Percentiles rank a stretch among this genome's conserved stretches.
Conservation (phyloP, 1,140 invertebrate genomes). For the Scaptodrosophila lebanonensis region DNA sequence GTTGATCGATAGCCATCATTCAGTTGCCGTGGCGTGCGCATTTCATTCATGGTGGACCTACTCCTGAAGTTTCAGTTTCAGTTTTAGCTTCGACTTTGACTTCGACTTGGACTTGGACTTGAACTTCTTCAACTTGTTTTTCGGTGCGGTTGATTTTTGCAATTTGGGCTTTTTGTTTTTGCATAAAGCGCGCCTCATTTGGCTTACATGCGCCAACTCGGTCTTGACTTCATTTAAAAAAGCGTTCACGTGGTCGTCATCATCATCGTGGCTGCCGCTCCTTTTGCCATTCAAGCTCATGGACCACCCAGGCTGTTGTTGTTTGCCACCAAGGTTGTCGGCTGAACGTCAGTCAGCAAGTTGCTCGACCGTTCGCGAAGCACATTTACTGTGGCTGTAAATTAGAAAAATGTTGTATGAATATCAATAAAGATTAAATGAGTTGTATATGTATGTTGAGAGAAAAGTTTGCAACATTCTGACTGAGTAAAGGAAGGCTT, state of each 20-base stretch:
- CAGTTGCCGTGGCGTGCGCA: conserved; percentile 28
- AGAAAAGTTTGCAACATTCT: no score
- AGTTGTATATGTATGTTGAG: conserved; percentile 48
- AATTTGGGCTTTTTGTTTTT: conserved; percentile 42
- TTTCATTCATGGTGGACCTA: neutral
- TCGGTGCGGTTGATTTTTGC: conserved; percentile 10
- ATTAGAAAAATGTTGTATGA: conserved; percentile 67
- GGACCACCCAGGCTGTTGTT: conserved; percentile 55
- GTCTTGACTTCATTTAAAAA: conserved; percentile 55
- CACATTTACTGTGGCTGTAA: conserved; percentile 49
- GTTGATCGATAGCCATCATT: conserved; percentile 72
- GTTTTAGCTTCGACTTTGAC: no score
- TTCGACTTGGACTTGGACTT: no score
- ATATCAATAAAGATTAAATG: conserved; percentile 69
- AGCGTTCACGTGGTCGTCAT: conserved; percentile 40
- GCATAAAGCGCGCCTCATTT: conserved; percentile 70
- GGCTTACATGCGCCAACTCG: conserved; percentile 59
- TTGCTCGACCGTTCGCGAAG: no score
- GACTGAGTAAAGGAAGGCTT: no score
- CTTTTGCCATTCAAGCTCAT: neutral
- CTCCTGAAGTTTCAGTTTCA: no score
- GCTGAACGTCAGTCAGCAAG: no score
- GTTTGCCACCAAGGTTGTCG: conserved; percentile 55
- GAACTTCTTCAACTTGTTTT: conserved; percentile 2
- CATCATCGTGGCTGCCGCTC: conserved; percentile 17